Percentiles rank a stretch among this genome's conserved stretches.
These are phyloP conservation scores for Silurus glanis DNA, from an alignment of 2,113 vertebrate species.

Conservation along the genomic window DNA sequence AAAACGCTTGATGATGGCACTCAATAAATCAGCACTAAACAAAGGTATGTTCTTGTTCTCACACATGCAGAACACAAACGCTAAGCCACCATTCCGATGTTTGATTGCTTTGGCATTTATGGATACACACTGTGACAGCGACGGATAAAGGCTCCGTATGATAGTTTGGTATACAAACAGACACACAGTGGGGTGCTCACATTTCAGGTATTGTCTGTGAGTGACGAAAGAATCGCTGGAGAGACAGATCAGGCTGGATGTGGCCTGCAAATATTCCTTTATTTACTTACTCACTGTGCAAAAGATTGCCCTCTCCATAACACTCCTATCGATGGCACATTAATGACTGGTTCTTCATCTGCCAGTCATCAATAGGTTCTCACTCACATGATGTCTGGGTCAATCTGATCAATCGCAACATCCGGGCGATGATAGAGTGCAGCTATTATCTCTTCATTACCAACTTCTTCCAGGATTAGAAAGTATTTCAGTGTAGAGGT, in stretches of 20 bases:
- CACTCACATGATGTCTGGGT: constrained; percentile 36
- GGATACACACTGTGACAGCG: constrained; percentile 13
- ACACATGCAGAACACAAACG: constrained; percentile 17
- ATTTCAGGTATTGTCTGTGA: constrained; percentile 15
- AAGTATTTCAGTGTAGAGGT: background rate
- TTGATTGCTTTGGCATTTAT: constrained; percentile 23
- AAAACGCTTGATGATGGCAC: constrained; percentile 10
- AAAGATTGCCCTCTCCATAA: background rate
- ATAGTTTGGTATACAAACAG: constrained; percentile 18
- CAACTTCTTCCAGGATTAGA: background rate
- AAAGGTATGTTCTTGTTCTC: constrained; percentile 2
- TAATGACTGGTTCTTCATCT: background rate
- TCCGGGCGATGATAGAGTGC: background rate
- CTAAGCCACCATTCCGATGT: background rate
- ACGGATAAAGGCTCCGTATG: constrained; percentile 19
- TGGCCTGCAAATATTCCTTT: background rate
- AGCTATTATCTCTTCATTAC: constrained; percentile 1
- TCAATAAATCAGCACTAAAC: constrained; percentile 28
- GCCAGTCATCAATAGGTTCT: constrained; percentile 18
- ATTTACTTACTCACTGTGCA: background rate
- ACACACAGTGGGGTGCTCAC: background rate
- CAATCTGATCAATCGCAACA: constrained; percentile 26
- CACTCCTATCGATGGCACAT: background rate
- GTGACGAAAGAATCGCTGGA: background rate
- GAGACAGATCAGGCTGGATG: background rate